These are phyloP conservation scores for Metacarcinus magister DNA, from an alignment of 2,888 invertebrate species.

Conservation along the genomic window DNA sequence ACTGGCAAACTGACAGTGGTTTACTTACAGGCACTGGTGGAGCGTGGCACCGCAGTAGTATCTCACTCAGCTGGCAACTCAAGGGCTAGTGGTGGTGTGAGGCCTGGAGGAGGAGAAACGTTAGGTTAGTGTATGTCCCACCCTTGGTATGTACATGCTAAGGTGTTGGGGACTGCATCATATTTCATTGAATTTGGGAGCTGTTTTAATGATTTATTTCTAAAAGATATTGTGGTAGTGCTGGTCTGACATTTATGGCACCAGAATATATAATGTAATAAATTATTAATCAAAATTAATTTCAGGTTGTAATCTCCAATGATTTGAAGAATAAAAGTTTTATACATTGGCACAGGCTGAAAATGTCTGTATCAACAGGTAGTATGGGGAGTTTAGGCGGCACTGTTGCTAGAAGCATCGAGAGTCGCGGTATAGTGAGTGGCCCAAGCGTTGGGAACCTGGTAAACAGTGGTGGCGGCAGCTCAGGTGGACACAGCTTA, in stretches of 20 bases:
- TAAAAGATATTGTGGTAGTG: background rate
- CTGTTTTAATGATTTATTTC: background rate
- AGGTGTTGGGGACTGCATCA: background rate
- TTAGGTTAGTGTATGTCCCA: conserved; percentile 59
- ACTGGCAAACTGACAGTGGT: background rate
- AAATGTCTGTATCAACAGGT: conserved; percentile 62
- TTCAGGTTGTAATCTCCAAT: background rate
- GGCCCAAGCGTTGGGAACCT: conserved; percentile 77
- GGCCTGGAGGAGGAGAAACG: conserved; percentile 70
- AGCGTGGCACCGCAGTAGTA: conserved; percentile 47
- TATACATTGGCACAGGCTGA: background rate
- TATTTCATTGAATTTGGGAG: background rate
- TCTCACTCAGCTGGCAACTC: conserved; percentile 64
- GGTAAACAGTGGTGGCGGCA: conserved; percentile 74
- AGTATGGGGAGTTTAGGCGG: conserved; percentile 82
- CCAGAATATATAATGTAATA: background rate
- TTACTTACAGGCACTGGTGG: conserved; percentile 58
- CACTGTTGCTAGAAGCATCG: conserved; percentile 82
- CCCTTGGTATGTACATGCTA: background rate
- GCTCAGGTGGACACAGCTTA: conserved; percentile 73
- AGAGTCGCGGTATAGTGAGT: conserved; percentile 80
- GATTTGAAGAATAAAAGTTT: background rate
- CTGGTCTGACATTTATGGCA: background rate
- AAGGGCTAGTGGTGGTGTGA: conserved; percentile 71
- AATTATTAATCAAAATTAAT: background rate